Conservation (phyloP, 2,113 vertebrate genomes). For the Lonchura striata region DNA sequence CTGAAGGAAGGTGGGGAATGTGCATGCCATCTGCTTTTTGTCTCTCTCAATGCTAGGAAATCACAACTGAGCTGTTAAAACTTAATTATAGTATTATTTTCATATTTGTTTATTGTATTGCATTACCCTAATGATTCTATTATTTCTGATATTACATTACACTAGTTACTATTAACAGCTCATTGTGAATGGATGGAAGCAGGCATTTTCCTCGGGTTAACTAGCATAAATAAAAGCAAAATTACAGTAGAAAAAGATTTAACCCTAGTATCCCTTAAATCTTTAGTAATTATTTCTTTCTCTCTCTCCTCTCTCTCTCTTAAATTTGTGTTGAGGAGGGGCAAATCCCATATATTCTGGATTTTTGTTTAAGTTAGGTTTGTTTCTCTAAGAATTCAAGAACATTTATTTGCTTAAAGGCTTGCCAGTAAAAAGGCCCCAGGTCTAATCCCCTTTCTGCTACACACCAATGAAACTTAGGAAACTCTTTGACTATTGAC, state of each 20-base stretch:
- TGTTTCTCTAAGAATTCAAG: slow-evolving; percentile 57
- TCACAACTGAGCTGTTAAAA: background rate
- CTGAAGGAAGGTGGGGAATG: background rate
- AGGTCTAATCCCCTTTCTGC: slow-evolving; percentile 67
- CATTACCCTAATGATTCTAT: background rate
- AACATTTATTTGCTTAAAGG: slow-evolving; percentile 65
- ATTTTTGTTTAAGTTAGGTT: slow-evolving; percentile 44
- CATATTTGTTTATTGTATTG: background rate
- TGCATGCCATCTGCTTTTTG: background rate
- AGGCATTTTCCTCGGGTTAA: background rate
- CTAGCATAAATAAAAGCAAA: background rate
- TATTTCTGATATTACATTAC: background rate
- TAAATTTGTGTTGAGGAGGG: background rate
- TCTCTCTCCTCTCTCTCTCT: background rate
- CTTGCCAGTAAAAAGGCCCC: slow-evolving; percentile 65
- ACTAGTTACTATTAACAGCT: background rate
- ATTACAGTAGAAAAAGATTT: background rate
- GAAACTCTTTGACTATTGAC: slow-evolving; percentile 69
- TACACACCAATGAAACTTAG: slow-evolving; percentile 64
- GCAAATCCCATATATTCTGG: slow-evolving; percentile 13
- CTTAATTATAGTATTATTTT: background rate
- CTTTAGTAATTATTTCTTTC: background rate
- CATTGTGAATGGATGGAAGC: background rate
- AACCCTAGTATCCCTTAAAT: background rate
- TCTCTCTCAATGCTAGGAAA: background rate